A percentile compares a stretch with the other conserved stretches of the same genome.
These are phyloP conservation scores for Oxyteleia sp. DNA, from an alignment of 2,888 invertebrate species.

Conservation along the genomic window DNA sequence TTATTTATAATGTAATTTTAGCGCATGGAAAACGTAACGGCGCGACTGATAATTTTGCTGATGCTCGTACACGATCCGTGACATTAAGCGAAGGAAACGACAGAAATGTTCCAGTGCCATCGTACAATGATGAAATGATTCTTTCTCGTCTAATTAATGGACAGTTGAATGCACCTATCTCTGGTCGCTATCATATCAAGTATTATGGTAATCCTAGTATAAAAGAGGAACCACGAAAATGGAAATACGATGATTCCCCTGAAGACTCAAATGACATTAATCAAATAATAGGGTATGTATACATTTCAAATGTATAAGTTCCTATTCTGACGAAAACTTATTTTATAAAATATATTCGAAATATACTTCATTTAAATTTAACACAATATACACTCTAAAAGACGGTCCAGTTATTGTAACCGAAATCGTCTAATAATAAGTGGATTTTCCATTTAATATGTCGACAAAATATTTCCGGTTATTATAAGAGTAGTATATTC, in stretches of 20 bases:
- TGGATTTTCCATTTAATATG: too few relatives aligned
- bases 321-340: too few relatives aligned
- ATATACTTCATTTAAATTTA: too few relatives aligned
- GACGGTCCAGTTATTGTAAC: too few relatives aligned
- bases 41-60: not conserved
- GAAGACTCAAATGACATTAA: not conserved
- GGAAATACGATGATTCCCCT: not conserved
- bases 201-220: not conserved
- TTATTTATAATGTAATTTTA: not conserved
- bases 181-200: not conserved
- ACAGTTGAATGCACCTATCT: not conserved
- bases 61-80: not conserved
- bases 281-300: not conserved
- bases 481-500: too few relatives aligned
- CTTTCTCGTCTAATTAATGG: not conserved
- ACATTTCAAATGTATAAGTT: too few relatives aligned
- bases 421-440: too few relatives aligned
- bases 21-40: not conserved
- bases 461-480: too few relatives aligned
- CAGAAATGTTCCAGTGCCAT: not conserved
- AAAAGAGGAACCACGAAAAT: not conserved
- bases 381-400: too few relatives aligned
- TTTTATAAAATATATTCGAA: too few relatives aligned
- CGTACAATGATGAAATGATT: conserved; percentile 1
- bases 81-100: conserved; percentile 1